Percentiles rank a stretch among this genome's conserved stretches.
Conservation (phyloP, 92 coral and sea anemone genomes). For the Umimayanthus chanpuru region DNA sequence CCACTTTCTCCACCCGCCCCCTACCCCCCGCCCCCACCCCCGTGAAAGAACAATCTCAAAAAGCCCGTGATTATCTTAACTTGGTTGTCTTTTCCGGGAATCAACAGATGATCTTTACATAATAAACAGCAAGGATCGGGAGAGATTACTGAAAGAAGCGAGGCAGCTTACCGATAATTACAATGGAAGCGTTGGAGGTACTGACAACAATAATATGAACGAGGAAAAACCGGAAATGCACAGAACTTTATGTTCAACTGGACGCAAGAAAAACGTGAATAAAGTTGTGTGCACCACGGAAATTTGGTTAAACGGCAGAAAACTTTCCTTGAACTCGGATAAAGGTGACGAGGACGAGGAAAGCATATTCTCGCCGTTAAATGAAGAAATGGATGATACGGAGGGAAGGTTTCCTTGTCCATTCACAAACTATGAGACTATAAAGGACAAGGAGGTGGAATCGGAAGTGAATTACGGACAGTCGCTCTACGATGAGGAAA, state of each 20-base stretch:
- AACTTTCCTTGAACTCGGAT: conserved; percentile 28
- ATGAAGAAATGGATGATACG: background rate
- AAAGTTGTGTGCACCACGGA: conserved; percentile 21
- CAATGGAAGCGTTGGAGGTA: background rate
- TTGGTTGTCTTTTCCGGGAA: background rate
- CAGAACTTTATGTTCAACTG: background rate
- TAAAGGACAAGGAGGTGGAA: background rate
- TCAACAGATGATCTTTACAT: conserved; percentile 44
- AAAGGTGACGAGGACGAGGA: background rate
- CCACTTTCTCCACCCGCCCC: too few relatives aligned
- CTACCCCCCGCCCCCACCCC: too few relatives aligned
- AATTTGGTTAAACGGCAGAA: conserved; percentile 35
- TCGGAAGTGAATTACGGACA: background rate
- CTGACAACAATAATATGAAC: conserved; percentile 6
- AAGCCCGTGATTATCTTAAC: background rate
- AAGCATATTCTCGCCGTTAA: background rate
- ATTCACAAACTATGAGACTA: background rate
- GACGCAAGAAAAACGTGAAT: background rate
- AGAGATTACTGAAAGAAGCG: conserved; percentile 5
- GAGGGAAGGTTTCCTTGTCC: background rate
- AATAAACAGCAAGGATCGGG: conserved; percentile 39
- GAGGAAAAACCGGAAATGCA: background rate
- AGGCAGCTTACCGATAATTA: background rate
- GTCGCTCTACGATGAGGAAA: background rate
- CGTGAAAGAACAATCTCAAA: too few relatives aligned